Percentiles rank a stretch among this genome's conserved stretches.
phyloP scores from a whole-genome alignment of 1,140 invertebrate genomes.

The Drosophila obscura region DNA sequence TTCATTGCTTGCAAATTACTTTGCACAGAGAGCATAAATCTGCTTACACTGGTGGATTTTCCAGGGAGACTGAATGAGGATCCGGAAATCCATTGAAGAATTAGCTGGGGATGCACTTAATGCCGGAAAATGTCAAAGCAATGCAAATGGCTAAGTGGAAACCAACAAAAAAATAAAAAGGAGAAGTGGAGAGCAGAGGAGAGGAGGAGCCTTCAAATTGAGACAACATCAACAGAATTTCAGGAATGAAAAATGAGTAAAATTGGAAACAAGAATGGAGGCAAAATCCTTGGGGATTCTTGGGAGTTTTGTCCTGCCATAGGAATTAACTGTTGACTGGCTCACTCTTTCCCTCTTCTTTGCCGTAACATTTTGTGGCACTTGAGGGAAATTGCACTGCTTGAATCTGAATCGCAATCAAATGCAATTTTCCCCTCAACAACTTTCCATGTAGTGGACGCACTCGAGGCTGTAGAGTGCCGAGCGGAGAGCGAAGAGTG shows the following conservation, averaged over 20 bases:
- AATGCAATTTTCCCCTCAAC: constrained; percentile 54
- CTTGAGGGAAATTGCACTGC: constrained; percentile 25
- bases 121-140: constrained; percentile 24
- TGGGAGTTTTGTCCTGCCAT: constrained; percentile 1
- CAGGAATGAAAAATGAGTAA: not conserved
- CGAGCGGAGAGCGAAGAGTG: constrained; percentile 11
- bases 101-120: constrained; percentile 22
- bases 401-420: constrained; percentile 22
- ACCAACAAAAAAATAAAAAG: constrained; percentile 11
- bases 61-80: constrained; percentile 6
- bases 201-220: constrained; percentile 21
- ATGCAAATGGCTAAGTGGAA: constrained; percentile 11
- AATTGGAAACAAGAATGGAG: constrained; percentile 3
- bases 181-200: not conserved
- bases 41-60: constrained; percentile 56
- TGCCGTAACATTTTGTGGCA: constrained; percentile 1
- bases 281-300: constrained; percentile 15
- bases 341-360: not conserved
- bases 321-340: not conserved
- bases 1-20: constrained; percentile 41
- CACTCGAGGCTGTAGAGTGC: too few relatives aligned
- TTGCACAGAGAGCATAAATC: constrained; percentile 53
- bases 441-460: not conserved
- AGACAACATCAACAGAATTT: constrained; percentile 15
- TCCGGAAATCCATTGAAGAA: constrained; percentile 22